Evolutionary conservation across 1,140 invertebrate genomes (phyloP).

Genomic region (Arion vulgaris): DNA sequence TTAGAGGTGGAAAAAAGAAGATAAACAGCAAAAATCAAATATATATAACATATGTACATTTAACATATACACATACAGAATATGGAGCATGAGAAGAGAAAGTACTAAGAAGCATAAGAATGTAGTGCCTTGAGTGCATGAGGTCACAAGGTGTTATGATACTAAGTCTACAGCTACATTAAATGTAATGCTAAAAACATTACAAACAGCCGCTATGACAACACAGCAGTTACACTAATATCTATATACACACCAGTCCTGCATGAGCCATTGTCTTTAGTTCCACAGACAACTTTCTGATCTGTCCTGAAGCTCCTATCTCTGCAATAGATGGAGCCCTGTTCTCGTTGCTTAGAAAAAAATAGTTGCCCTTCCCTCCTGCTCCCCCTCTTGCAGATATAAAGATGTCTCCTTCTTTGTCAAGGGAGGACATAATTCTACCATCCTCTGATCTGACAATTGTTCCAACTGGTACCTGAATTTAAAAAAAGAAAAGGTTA

Average conservation of each 20-base stretch:
- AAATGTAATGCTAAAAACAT: too few relatives aligned
- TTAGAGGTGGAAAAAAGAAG: too few relatives aligned
- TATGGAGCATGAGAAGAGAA: too few relatives aligned
- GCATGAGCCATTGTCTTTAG: conserved; percentile 94
- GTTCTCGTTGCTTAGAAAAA: conserved; percentile 86
- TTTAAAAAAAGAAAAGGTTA: not conserved
- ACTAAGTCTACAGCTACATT: too few relatives aligned
- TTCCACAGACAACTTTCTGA: conserved; percentile 79
- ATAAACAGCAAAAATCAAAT: too few relatives aligned
- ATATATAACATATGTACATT: too few relatives aligned
- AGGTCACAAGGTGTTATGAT: too few relatives aligned
- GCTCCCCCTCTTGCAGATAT: conserved; percentile 94
- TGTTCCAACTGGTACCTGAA: conserved; percentile 89
- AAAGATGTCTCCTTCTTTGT: conserved; percentile 84
- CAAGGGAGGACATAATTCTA: conserved; percentile 82
- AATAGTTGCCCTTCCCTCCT: conserved; percentile 95
- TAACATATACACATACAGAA: too few relatives aligned
- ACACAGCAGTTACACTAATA: too few relatives aligned
- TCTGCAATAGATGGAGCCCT: conserved; percentile 90
- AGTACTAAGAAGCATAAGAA: too few relatives aligned
- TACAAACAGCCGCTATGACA: too few relatives aligned
- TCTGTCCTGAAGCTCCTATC: conserved; percentile 89
- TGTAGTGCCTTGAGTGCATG: too few relatives aligned
- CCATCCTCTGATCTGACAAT: conserved; percentile 79
- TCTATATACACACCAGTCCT: conserved; percentile 80